Conservation (phyloP, 2,797 vertebrate species). For the Tenualosa thibaudeaui region DNA sequence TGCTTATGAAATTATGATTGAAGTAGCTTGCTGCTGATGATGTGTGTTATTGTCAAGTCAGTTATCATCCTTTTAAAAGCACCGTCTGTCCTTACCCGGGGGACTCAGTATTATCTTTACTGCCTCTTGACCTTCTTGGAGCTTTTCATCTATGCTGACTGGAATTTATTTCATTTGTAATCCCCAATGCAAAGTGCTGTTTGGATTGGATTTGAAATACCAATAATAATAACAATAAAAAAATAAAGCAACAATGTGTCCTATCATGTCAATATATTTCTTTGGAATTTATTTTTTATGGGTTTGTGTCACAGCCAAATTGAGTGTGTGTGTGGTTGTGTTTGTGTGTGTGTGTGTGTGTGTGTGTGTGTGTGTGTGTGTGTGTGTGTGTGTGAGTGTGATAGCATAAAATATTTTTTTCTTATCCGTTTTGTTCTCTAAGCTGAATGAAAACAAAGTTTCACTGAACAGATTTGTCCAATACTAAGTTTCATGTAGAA, state of each 20-base stretch:
- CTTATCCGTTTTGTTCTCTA: neutral
- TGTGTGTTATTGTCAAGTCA: neutral
- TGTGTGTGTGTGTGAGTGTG: neutral
- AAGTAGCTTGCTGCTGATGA: neutral
- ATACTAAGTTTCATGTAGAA: neutral
- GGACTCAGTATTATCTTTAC: slow-evolving; percentile 79
- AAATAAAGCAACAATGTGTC: slow-evolving; percentile 58
- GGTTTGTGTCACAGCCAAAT: slow-evolving; percentile 30
- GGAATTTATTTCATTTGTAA: slow-evolving; percentile 79
- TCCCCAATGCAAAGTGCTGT: slow-evolving; percentile 78
- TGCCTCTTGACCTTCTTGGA: slow-evolving; percentile 79
- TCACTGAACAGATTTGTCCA: neutral
- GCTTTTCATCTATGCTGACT: slow-evolving; percentile 68
- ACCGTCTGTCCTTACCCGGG: slow-evolving; percentile 68
- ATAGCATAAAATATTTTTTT: neutral
- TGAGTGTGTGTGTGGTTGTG: neutral
- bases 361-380: slow-evolving; percentile 1
- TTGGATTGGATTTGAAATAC: slow-evolving; percentile 75
- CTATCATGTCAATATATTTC: slow-evolving; percentile 47
- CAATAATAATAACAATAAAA: slow-evolving; percentile 53
- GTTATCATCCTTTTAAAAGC: neutral
- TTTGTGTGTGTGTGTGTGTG: neutral
- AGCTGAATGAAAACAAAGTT: neutral
- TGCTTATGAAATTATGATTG: neutral
- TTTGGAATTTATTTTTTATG: slow-evolving; percentile 20